A percentile compares a stretch with the other conserved stretches of the same genome.
Conservation (phyloP, 1,140 invertebrate species). For the Lethocerus indicus region DNA sequence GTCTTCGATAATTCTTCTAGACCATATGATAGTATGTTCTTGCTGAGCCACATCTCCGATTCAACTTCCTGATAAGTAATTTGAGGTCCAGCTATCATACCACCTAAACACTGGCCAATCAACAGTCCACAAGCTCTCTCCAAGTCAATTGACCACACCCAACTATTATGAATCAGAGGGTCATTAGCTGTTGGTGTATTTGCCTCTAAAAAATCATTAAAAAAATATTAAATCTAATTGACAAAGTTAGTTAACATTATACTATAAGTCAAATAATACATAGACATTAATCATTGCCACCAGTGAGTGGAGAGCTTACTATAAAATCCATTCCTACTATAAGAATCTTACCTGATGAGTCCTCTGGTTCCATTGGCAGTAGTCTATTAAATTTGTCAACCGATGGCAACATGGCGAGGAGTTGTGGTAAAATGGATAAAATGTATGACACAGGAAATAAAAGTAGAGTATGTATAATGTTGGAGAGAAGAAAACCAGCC, state of each 20-base stretch:
- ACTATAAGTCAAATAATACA: too few relatives aligned
- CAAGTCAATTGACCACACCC: slow-evolving; percentile 43
- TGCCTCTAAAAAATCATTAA: slow-evolving; percentile 20
- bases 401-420: slow-evolving; percentile 30
- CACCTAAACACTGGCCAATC: slow-evolving; percentile 39
- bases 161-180: slow-evolving; percentile 26
- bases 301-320: too few relatives aligned
- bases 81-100: slow-evolving; percentile 33
- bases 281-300: too few relatives aligned
- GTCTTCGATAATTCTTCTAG: slow-evolving; percentile 22
- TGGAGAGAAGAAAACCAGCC: slow-evolving; percentile 36
- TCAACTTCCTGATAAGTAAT: slow-evolving; percentile 28
- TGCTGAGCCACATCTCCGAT: slow-evolving; percentile 31
- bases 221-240: too few relatives aligned
- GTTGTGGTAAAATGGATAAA: slow-evolving; percentile 27
- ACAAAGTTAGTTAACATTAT: too few relatives aligned
- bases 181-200: slow-evolving; percentile 28
- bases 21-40: slow-evolving; percentile 34
- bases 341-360: slow-evolving; percentile 18
- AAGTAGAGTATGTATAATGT: slow-evolving; percentile 36
- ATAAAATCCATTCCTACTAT: too few relatives aligned
- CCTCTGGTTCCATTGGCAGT: slow-evolving; percentile 26
- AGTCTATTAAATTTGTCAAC: slow-evolving; percentile 35
- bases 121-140: slow-evolving; percentile 38
- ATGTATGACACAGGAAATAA: slow-evolving; percentile 29